Evolutionary conservation across 2,797 vertebrate species (phyloP).

Genomic region (Falco naumanni): DNA sequence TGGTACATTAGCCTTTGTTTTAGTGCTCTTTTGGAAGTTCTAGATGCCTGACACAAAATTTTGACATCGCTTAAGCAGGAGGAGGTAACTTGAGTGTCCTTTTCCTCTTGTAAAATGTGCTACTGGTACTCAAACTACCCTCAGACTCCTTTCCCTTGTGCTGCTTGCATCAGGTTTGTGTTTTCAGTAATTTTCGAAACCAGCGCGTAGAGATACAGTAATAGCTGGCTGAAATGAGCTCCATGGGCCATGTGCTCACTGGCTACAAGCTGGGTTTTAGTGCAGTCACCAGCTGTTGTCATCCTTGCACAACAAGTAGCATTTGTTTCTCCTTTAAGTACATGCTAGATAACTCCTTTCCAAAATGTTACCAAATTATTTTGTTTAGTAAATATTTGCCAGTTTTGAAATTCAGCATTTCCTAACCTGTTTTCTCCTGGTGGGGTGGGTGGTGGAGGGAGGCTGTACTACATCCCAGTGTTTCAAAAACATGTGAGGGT

Average conservation of each 20-base stretch:
- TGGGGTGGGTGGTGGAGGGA: neutral
- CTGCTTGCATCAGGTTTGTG: neutral
- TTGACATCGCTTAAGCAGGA: neutral
- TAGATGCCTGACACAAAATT: neutral
- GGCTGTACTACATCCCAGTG: neutral
- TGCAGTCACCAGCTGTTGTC: accelerated
- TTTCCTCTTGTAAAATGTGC: neutral
- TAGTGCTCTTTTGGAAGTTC: neutral
- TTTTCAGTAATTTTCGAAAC: neutral
- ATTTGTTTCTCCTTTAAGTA: neutral
- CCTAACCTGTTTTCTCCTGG: neutral
- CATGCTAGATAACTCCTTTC: neutral
- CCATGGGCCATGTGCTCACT: accelerated
- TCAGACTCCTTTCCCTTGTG: neutral
- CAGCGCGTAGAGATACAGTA: accelerated
- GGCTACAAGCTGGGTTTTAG: neutral
- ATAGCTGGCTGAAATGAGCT: neutral
- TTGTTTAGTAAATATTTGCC: neutral
- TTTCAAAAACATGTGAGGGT: neutral
- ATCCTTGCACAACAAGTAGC: neutral
- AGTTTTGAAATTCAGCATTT: neutral
- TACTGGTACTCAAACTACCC: neutral
- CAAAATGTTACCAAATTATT: neutral
- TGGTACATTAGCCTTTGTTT: neutral
- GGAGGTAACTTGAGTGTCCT: neutral